Evolutionary conservation across 2,888 invertebrate genomes (phyloP).

Genomic region (Xylota sylvarum): DNA sequence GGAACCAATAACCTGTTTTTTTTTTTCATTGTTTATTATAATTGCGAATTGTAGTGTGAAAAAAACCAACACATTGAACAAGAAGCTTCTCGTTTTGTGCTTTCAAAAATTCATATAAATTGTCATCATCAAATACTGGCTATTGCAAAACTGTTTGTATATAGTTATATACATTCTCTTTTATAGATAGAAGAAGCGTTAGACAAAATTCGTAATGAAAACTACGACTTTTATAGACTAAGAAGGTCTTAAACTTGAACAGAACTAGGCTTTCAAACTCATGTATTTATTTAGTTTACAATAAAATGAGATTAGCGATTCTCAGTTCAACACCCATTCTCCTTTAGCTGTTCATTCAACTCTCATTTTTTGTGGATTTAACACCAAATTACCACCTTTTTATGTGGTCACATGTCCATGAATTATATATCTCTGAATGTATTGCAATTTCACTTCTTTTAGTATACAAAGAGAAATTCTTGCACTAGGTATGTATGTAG

Average conservation of each 20-base stretch:
- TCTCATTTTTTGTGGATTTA: background rate
- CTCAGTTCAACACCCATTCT: background rate
- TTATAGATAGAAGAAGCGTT: background rate
- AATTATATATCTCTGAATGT: background rate
- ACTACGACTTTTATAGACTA: slow-evolving; percentile 8
- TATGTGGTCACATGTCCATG: background rate
- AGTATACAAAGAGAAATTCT: slow-evolving; percentile 54
- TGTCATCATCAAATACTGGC: background rate
- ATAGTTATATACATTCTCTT: background rate
- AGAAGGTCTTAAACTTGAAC: slow-evolving; percentile 33
- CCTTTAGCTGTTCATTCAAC: slow-evolving; percentile 24
- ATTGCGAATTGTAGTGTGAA: slow-evolving; percentile 11
- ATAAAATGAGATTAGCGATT: slow-evolving; percentile 10
- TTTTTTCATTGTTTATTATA: background rate
- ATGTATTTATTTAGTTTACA: background rate
- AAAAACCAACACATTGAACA: slow-evolving; percentile 14
- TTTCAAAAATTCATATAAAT: background rate
- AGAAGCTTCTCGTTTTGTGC: slow-evolving; percentile 1
- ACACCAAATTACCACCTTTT: slow-evolving; percentile 3
- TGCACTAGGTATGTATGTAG: slow-evolving; percentile 30
- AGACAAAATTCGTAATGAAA: background rate
- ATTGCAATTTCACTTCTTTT: slow-evolving; percentile 54
- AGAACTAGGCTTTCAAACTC: background rate
- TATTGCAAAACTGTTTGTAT: no score
- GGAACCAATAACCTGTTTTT: slow-evolving; percentile 62